Evolutionary conservation across 2,113 vertebrate species (phyloP).

Genomic region (Sylvicapra grimmia): DNA sequence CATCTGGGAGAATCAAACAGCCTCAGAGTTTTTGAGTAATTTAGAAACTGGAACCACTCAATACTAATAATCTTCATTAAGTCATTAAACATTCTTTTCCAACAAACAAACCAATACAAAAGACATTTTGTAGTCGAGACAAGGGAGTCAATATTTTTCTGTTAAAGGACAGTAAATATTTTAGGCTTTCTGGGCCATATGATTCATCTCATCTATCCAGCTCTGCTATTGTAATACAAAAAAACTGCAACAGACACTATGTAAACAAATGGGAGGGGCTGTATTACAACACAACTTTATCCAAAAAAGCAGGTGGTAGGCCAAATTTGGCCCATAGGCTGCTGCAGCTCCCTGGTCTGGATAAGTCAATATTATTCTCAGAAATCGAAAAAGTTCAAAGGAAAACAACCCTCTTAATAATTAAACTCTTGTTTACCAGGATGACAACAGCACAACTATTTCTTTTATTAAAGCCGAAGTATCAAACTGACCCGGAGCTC

Average conservation of each 20-base stretch:
- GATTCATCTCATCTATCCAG: neutral
- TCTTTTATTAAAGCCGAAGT: neutral
- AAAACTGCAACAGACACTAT: neutral
- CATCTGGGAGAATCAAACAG: neutral
- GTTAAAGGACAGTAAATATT: neutral
- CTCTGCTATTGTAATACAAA: neutral
- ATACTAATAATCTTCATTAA: neutral
- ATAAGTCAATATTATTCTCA: neutral
- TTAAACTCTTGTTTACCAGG: neutral
- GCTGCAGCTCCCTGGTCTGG: neutral
- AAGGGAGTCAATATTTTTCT: neutral
- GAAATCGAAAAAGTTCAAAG: neutral
- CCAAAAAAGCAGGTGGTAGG: neutral
- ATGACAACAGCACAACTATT: fast-evolving
- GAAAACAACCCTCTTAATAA: neutral
- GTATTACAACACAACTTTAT: neutral
- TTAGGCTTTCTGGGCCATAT: neutral
- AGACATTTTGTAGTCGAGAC: neutral
- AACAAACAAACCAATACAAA: neutral
- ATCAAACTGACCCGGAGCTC: neutral
- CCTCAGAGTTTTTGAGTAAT: neutral
- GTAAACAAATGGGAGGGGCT: neutral
- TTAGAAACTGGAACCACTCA: neutral
- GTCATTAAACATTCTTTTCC: neutral
- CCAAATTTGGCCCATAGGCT: neutral